Base-by-base conservation (phyloP, 2,888 invertebrate genomes). In the Branchipolynoe longqiensis region DNA sequence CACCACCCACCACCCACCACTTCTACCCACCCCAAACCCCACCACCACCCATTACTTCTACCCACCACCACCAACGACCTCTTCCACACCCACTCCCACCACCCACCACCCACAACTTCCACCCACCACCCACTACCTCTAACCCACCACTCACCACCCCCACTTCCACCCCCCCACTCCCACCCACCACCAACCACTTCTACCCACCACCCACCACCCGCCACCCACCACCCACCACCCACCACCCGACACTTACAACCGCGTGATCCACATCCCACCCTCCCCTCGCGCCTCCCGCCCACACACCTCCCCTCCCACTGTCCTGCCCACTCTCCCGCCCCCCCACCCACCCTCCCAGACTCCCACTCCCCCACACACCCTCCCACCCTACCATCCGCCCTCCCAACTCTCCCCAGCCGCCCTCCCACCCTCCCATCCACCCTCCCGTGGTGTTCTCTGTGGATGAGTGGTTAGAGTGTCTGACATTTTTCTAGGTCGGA, bases 381-480 rank as follows among this genome's bases (percentile, higher is more conserved):
- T 58, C 58, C 58, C n/a, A n/a, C 58, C 58, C 58, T 58, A 4
- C 58, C 58, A n/a, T 4, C 58, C 58, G 14, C 58, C 58, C 58
- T n/a, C 4, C 58, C 58, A 31, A 3, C 62, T 12, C 28, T 6
- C 22, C 62, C 28, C 33, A 4, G 31, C 62, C 3, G 6, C 6
- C 22, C 62, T 31, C 4, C 62, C 62, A 31, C 6, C 62, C 33
- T 31, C 22, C 33, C 4, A 6, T 33, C 33, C 2, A 6, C 62
- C 62, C 62, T 22, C 33, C 62, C 62, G 8, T n/a, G n/a, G n/a
- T n/a, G n/a, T n/a, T n/a, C n/a, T n/a, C n/a, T n/a, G n/a, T n/a
- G n/a, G n/a, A n/a, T n/a, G n/a, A n/a, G n/a, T n/a, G n/a, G n/a
- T n/a, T n/a, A n/a, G n/a, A n/a, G n/a, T n/a, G n/a, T n/a, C n/a